Evolutionary conservation across 2,113 vertebrate genomes (phyloP).

Genomic region (Macrotus californicus): DNA sequence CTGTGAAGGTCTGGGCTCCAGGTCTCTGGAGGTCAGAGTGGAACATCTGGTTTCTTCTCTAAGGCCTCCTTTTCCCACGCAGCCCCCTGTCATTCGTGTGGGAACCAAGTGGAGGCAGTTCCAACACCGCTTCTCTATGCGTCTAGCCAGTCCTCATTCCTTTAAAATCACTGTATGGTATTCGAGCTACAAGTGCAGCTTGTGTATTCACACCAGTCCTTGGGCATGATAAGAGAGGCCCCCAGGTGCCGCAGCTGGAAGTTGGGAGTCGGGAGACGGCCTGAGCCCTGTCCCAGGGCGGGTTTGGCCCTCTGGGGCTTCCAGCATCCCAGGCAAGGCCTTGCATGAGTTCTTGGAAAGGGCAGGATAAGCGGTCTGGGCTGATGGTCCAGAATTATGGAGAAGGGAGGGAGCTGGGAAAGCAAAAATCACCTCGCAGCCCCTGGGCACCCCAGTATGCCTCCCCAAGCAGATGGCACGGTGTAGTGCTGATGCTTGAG

Average conservation of each 20-base stretch:
- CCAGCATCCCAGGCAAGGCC: not conserved
- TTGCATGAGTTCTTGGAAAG: not conserved
- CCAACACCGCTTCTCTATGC: not conserved
- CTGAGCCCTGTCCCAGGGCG: not conserved
- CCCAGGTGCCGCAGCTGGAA: not conserved
- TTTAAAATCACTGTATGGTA: too few relatives aligned
- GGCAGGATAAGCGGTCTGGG: not conserved
- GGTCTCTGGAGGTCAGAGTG: not conserved
- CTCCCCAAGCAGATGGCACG: not conserved
- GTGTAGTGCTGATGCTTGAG: not conserved
- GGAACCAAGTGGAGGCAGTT: not conserved
- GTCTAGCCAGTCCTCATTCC: not conserved
- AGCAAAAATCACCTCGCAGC: not conserved
- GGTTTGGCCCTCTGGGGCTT: not conserved
- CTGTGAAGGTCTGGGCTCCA: not conserved
- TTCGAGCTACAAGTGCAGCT: fast-evolving
- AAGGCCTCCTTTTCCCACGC: not conserved
- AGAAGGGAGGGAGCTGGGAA: not conserved
- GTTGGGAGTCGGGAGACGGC: not conserved
- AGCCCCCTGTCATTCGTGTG: not conserved
- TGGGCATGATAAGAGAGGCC: too few relatives aligned
- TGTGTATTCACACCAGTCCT: not conserved
- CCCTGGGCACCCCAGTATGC: not conserved
- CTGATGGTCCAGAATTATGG: not conserved
- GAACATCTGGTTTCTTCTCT: not conserved